Evolutionary conservation across 1,140 invertebrate genomes (phyloP), one percentile per base, ranked within the genome.

Genomic region (Dryas iulia): DNA sequence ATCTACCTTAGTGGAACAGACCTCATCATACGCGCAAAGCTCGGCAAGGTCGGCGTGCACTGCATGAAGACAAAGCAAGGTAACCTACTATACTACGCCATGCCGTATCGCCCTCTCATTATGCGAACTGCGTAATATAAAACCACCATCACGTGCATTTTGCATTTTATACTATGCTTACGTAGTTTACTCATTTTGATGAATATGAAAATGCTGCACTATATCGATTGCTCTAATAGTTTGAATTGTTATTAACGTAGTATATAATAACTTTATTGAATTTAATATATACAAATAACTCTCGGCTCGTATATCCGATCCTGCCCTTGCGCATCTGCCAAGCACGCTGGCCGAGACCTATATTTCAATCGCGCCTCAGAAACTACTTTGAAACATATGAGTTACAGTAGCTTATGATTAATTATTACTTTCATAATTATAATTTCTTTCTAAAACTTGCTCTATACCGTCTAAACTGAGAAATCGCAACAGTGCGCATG

Each of bases 51-150:
- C 85, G 97, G 97, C 79, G 96, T 97, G 64, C 97, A 98, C 90
- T 97, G 96, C 95, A 97, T 98, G 96, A 98, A 97, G 94, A 98
- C 97, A 92, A 94, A 95, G 93, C 97, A 98, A 95, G 95, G 96
- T 96, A 64, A 47, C 8, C 6, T 14, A 47, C 14, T 28, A 12
- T 14, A 18, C 18, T n/a, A 11, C 33, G 33, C 33, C 33, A 35
- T 35, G 33, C 33, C 12, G 12, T 35, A 4, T 21, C 14, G 6
- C 8, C 8, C 39, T 31, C 8, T 31, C 30, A 10, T 31, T 31
- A 31, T 31, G 30, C 30, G 8, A 31, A 31, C 30, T 31, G 30
- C 30, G 30, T 31, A 31, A 31, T 31, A 31, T 31, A 31, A 31
- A 31, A 31, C 30, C 30, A 10, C 30, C 30, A 8, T 31, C 30